Evolutionary conservation across 35 echinoderm and acorn worm species (phyloP), one percentile per base, ranked within the genome.

Genomic region (Amphiura filiformis): DNA sequence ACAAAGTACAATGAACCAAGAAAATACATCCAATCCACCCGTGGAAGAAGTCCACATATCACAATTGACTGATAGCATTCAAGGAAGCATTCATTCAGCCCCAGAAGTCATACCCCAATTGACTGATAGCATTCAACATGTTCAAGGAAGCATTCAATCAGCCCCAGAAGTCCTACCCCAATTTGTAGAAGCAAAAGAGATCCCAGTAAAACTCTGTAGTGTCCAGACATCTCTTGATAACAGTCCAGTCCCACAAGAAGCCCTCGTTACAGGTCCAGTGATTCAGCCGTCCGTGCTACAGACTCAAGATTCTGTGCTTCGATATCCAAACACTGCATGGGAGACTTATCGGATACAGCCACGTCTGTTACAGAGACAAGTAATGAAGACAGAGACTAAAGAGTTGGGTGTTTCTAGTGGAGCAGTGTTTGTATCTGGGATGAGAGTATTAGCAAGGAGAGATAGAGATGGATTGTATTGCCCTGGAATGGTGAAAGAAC

Each of bases 391-490:
- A 82, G 78, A 80, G 34, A 89, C 39, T 34, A 39, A 87, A 76
- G 32, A 83, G 37, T 34, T 85, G 32, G 56, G 86, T 75, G 32
- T 70, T 70, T 1, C 61, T 15, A 70, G 34, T 35, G 83, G 83
- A 18, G 32, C 37, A 3, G 52, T 85, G 35, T 82, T 98, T 28
- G 33, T 93, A 28, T 81, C 81, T 17, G 96, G 96, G 32, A 95
- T 93, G 90, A 92, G 81, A 80, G 93, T 99, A 22, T 77, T 99
- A 42, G 93, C 92, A 0, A 89, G 93, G n/a, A 81, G 93, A 78
- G 90, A 99, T 65, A 89, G 80, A 38, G 96, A 99, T 86, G 96
- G 96, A 31, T 99, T 88, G 56, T 99, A 94, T 70, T 93, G 93
- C 70, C 83, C 88, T 12, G 96, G 96, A 36, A 90, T 40, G 31